Evolutionary conservation across 1,140 invertebrate species (phyloP), one percentile per base, ranked within the genome.

Genomic region (Heliconius congener): DNA sequence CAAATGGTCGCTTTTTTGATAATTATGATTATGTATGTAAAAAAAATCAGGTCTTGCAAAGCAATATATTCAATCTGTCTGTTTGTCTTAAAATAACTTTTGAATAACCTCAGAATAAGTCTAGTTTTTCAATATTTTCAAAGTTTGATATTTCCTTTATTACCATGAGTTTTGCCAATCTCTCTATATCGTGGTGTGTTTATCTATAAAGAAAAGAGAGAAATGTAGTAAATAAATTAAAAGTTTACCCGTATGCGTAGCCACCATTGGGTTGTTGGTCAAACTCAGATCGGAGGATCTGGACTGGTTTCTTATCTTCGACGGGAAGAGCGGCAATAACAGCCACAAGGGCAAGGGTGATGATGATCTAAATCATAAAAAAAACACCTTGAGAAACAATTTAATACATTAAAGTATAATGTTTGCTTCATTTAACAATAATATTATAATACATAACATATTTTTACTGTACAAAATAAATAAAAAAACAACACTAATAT

Each of bases 261-360:
- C 73, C 74, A 34, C 93, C 94, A 0, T 93, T 87, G 23, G 93
- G 92, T 2, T 87, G 37, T 70, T 90, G 87, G 34, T 91, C 82
- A 82, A 87, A 93, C 9, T 87, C 85, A 6, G 92, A 94, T 18
- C 89, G 90, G 0, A 95, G 77, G 80, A 94, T 94, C 76, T 19
- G 78, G 46, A 57, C 55, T 23, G 81, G 83, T 34, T 88, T 85
- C 2, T 76, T 66, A 2, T 79, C 73, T 39, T 70, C 19, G 2
- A 82, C 78, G 39, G 88, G 85, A 23, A 83, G 87, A 74, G 89
- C 88, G 23, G 83, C 82, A 27, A 82, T 87, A 66, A 87, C 50
- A 74, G 92, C 91, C 87, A 91, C 85, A 30, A 95, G 80, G 82
- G 93, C 93, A 79, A 94, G 83, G 50, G 87, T 90, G 78, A 92